Evolutionary conservation across 2,797 vertebrate genomes (phyloP).

Genomic region (Vireo griseus): DNA sequence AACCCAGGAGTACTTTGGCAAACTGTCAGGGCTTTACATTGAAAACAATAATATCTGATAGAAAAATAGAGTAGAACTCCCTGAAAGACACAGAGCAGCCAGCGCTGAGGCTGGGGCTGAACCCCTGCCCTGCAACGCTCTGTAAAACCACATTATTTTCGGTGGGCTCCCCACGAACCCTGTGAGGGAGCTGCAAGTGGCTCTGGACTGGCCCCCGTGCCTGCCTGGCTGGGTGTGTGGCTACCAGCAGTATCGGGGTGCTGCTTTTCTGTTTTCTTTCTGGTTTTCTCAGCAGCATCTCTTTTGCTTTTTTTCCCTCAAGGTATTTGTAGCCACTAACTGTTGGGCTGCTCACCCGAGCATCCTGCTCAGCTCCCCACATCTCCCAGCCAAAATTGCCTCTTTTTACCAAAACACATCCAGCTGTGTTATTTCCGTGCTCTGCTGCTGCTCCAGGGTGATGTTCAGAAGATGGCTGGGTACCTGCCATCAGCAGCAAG

Average conservation of each 20-base stretch:
- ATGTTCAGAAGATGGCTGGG: neutral
- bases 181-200: neutral
- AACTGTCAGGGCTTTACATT: neutral
- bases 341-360: neutral
- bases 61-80: neutral
- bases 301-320: neutral
- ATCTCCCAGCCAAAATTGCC: neutral
- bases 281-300: neutral
- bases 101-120: accelerated
- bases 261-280: neutral
- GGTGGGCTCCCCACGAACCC: neutral
- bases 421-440: neutral
- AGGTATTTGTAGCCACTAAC: neutral
- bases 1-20: neutral
- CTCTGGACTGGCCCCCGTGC: neutral
- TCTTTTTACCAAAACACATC: neutral
- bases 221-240: neutral
- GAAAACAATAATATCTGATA: neutral
- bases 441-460: neutral
- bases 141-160: neutral
- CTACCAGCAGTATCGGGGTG: neutral
- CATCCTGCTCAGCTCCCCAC: neutral
- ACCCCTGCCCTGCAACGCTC: neutral
- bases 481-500: neutral
- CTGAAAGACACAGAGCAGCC: neutral